Evolutionary conservation across 1,140 invertebrate genomes (phyloP).

Genomic region (Zelostemma sp.): DNA sequence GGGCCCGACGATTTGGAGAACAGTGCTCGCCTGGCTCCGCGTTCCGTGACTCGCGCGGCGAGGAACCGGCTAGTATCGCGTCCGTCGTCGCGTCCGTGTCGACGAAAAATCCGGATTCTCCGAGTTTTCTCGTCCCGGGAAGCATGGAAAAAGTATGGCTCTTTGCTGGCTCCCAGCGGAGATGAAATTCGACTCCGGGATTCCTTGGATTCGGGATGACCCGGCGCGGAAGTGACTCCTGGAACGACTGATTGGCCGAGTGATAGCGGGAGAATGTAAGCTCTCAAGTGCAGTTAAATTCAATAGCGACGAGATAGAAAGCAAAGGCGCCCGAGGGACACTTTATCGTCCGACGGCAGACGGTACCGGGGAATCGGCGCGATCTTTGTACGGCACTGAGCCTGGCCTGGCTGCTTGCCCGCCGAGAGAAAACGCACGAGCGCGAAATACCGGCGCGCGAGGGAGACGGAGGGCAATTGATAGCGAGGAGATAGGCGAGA

Average conservation of each 20-base stretch:
- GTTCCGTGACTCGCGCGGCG: conserved; percentile 38
- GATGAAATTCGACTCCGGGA: no score
- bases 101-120: no score
- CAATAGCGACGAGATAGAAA: conserved; percentile 6
- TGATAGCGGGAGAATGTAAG: background rate
- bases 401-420: no score
- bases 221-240: no score
- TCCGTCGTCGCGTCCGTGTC: conserved; percentile 20
- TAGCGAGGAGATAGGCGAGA: conserved; percentile 5
- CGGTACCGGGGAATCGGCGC: background rate
- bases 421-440: background rate
- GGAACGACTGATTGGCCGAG: background rate
- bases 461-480: conserved; percentile 4
- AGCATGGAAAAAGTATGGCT: no score
- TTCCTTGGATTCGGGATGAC: no score
- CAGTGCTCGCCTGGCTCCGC: conserved; percentile 30
- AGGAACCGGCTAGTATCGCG: conserved; percentile 45
- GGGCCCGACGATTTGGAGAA: conserved; percentile 27
- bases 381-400: no score
- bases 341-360: conserved; percentile 20
- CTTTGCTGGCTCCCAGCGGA: no score
- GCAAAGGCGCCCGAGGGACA: conserved; percentile 15
- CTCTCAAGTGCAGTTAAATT: background rate
- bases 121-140: no score
- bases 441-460: conserved; percentile 1